A percentile compares a stretch with the other conserved stretches of the same genome.
These are phyloP conservation scores for Spisula solida DNA, from an alignment of 2,888 invertebrate genomes.

Conservation along the genomic window DNA sequence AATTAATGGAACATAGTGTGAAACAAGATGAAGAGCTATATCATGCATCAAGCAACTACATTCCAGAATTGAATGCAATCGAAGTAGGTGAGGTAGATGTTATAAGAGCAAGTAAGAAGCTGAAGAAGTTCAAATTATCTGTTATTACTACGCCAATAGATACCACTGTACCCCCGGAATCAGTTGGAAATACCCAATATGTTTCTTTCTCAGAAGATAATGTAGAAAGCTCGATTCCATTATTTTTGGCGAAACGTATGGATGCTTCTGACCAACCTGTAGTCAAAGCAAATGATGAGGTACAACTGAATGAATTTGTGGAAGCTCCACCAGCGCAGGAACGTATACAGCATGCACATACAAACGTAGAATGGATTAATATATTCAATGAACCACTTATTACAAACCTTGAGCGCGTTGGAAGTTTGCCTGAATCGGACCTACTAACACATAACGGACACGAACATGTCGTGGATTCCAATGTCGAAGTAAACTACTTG, in stretches of 20 bases:
- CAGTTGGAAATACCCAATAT: neutral
- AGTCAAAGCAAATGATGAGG: neutral
- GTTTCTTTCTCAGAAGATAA: neutral
- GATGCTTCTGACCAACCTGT: neutral
- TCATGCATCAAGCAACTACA: neutral
- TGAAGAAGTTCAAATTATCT: neutral
- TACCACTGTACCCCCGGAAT: neutral
- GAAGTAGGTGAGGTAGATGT: neutral
- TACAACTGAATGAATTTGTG: constrained; percentile 51
- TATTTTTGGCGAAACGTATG: neutral
- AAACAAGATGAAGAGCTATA: neutral
- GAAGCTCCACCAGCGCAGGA: constrained; percentile 3
- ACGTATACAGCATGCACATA: neutral
- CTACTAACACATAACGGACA: neutral
- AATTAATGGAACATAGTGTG: neutral
- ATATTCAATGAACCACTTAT: constrained; percentile 47
- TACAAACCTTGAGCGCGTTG: neutral
- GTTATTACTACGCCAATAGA: neutral
- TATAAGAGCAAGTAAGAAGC: neutral
- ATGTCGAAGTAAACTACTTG: neutral
- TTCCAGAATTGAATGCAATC: neutral
- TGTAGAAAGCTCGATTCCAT: neutral
- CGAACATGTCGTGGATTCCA: neutral
- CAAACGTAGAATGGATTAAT: constrained; percentile 58
- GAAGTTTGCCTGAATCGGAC: neutral